Conservation (phyloP, 2,113 vertebrate species). For the Diadophis punctatus region DNA sequence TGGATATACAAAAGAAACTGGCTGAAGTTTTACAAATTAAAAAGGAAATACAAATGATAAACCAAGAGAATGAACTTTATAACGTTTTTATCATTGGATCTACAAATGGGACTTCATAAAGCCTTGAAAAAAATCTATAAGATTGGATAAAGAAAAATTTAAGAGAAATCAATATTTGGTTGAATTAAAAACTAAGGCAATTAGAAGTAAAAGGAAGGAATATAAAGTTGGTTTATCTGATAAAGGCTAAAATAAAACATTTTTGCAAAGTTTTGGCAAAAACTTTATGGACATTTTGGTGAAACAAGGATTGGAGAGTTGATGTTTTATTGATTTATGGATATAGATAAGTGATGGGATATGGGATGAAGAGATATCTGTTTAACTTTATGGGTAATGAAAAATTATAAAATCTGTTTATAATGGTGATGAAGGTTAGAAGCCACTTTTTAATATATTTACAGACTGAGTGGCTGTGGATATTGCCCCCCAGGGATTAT, state of each 20-base stretch:
- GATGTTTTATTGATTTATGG: not conserved
- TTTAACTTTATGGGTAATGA: not conserved
- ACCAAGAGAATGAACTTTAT: not conserved
- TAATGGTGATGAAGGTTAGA: not conserved
- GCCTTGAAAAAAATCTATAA: not conserved
- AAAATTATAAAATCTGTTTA: not conserved
- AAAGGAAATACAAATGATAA: not conserved
- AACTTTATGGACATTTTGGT: not conserved
- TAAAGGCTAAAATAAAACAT: not conserved
- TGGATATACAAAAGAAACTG: not conserved
- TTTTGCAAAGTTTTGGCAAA: not conserved
- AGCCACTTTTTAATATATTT: not conserved
- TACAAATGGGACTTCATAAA: not conserved
- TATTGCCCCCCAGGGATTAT: too few species aligned
- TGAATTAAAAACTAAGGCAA: not conserved
- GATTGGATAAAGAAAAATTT: not conserved
- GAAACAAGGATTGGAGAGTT: not conserved
- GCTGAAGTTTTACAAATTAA: not conserved
- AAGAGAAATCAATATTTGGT: not conserved
- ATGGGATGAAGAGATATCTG: not conserved
- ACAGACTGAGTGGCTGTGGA: too few species aligned
- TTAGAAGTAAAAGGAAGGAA: not conserved
- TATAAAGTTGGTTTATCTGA: not conserved
- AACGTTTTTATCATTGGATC: not conserved
- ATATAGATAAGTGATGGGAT: not conserved